Percentiles rank a stretch among this genome's conserved stretches.
Evolutionary conservation across 2,113 vertebrate genomes (phyloP).

Genomic region (Indri indri): DNA sequence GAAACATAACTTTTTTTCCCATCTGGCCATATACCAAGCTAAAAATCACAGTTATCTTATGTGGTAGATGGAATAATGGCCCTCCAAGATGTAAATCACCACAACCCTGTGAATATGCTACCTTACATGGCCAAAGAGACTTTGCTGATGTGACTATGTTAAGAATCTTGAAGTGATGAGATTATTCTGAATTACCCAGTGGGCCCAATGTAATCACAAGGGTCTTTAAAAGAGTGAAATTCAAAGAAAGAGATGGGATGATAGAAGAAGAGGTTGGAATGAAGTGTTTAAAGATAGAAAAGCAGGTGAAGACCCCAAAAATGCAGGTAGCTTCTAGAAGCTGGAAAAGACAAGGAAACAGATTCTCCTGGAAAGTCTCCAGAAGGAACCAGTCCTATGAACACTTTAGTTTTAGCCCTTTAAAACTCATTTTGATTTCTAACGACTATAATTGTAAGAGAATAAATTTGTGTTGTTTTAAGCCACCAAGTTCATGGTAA

Average conservation of each 20-base stretch:
- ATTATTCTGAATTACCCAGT: background rate
- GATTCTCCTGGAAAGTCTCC: background rate
- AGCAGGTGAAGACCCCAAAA: background rate
- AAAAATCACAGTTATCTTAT: background rate
- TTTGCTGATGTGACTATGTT: background rate
- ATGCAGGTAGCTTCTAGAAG: background rate
- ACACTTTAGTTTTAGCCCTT: background rate
- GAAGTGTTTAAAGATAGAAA: background rate
- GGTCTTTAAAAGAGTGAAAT: background rate
- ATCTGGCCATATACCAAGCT: background rate
- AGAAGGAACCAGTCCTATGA: background rate
- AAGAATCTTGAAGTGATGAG: background rate
- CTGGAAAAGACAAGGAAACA: background rate
- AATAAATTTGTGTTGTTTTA: background rate
- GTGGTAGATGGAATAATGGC: background rate
- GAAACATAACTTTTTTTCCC: background rate
- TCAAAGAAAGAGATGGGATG: background rate
- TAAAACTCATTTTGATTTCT: background rate
- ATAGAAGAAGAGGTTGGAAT: background rate
- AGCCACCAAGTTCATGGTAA: background rate
- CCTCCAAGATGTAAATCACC: background rate
- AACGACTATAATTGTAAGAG: background rate
- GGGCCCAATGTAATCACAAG: background rate
- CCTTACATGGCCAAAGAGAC: background rate
- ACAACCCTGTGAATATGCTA: background rate